Conservation (phyloP, 2,888 invertebrate species). For the Hydriomena furcata region DNA sequence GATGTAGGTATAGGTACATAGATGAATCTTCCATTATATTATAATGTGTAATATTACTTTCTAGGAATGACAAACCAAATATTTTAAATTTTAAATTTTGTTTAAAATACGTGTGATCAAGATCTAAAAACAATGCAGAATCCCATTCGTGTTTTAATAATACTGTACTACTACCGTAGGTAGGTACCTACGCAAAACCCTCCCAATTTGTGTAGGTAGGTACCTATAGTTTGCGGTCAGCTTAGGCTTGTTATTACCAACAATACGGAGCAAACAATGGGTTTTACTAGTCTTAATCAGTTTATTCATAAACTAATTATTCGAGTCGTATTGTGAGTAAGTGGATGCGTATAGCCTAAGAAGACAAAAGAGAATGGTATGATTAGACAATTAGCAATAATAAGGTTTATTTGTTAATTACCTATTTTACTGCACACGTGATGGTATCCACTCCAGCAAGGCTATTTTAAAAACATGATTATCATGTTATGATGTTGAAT, state of each 20-base stretch:
- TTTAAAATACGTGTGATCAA: too few relatives aligned
- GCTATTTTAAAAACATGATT: too few relatives aligned
- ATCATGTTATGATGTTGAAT: too few relatives aligned
- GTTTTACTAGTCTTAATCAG: slow-evolving; percentile 33
- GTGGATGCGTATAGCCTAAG: slow-evolving; percentile 52
- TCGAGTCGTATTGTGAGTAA: slow-evolving; percentile 51
- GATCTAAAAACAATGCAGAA: too few relatives aligned
- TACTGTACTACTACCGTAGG: too few relatives aligned
- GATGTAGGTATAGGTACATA: slow-evolving; percentile 13
- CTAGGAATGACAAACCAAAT: background rate
- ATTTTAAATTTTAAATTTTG: too few relatives aligned
- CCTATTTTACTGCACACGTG: too few relatives aligned
- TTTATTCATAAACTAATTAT: slow-evolving; percentile 47
- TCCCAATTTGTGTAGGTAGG: slow-evolving; percentile 2
- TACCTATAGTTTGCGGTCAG: slow-evolving; percentile 1
- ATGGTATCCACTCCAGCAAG: too few relatives aligned
- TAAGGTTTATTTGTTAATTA: too few relatives aligned
- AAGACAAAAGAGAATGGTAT: slow-evolving; percentile 4
- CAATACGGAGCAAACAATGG: slow-evolving; percentile 39
- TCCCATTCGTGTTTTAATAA: background rate
- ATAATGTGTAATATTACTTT: background rate
- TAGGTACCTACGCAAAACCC: background rate
- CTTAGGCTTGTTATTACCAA: slow-evolving; percentile 7
- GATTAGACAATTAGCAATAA: background rate
- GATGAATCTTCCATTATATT: slow-evolving; percentile 18